Base-by-base conservation (phyloP, 2,888 invertebrate genomes). In the Griposia aprilina region DNA sequence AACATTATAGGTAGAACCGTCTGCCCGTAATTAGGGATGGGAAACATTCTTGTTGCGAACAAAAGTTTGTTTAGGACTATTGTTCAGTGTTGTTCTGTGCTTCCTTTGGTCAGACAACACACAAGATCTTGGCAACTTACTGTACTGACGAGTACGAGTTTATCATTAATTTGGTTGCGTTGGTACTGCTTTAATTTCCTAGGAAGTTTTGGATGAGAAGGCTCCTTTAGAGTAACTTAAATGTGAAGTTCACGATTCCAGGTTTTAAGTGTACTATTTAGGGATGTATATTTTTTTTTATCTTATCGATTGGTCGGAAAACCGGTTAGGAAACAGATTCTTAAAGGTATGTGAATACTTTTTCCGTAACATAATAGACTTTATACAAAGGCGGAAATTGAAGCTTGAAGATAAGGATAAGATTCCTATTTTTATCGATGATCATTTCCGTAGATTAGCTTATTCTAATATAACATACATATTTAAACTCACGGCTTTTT, bases 31-130 rank as follows among this genome's bases (percentile, higher is more conserved):
- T 89, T 87, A 88, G 84, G 78, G 82, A 73, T 82, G 81, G 74
- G 76, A 82, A n/a, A 82, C 78, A 81, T 74, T 78, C 75, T 81
- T 74, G 81, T 80, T 78, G 76, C n/a, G 36, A 80, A 83, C 80
- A 78, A 69, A 69, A 65, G 87, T 89, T 88, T 87, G 87, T 88
- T 89, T 89, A 89, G 89, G 89, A 88, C 79, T 66, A 76, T 80
- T 85, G 80, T 83, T 78, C 73, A 41, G 65, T 78, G 69, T 87
- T 78, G 79, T 85, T 41, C 55, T 10, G 30, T 52, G 52, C 55
- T 26, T 69, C 60, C 68, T 76, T 78, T 76, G 85, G 86, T 76
- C 83, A 73, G 66, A 78, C 73, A 69, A 80, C 75, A 88, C 84
- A 84, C 67, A 72, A 69, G 57, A 74, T 82, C 86, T 87, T 82